phyloP scores from a whole-genome alignment of 2,113 vertebrate genomes.

The Caloenas nicobarica region DNA sequence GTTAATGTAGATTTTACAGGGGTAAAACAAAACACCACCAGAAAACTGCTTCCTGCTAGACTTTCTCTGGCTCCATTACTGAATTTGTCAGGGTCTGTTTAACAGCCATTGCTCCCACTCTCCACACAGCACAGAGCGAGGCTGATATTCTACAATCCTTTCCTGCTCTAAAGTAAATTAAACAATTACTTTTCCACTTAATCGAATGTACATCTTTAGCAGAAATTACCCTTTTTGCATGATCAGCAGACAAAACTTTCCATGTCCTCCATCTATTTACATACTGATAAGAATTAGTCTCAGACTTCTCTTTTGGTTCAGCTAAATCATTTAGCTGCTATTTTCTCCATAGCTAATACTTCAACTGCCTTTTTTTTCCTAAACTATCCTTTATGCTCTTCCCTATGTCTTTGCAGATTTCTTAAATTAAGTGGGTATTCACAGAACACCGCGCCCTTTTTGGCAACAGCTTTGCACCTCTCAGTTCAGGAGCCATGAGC shows the following conservation, averaged over 20 bases:
- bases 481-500: background rate
- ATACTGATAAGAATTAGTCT: background rate
- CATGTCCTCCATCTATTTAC: background rate
- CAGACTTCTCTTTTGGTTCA: background rate
- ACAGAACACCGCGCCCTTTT: background rate
- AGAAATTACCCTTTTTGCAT: background rate
- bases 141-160: background rate
- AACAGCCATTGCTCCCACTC: background rate
- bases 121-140: accelerated
- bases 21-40: background rate
- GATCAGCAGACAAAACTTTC: background rate
- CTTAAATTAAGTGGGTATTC: background rate
- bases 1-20: background rate
- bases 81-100: background rate
- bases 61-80: background rate
- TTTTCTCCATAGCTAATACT: background rate
- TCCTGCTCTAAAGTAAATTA: background rate
- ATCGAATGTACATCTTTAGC: background rate
- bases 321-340: background rate
- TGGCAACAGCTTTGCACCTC: background rate
- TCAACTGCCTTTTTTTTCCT: background rate
- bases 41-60: background rate
- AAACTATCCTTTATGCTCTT: background rate
- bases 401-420: background rate
- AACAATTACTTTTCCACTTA: background rate